These are phyloP conservation scores for Penaeus chinensis DNA, from an alignment of 1,140 invertebrate species.

Conservation along the genomic window DNA sequence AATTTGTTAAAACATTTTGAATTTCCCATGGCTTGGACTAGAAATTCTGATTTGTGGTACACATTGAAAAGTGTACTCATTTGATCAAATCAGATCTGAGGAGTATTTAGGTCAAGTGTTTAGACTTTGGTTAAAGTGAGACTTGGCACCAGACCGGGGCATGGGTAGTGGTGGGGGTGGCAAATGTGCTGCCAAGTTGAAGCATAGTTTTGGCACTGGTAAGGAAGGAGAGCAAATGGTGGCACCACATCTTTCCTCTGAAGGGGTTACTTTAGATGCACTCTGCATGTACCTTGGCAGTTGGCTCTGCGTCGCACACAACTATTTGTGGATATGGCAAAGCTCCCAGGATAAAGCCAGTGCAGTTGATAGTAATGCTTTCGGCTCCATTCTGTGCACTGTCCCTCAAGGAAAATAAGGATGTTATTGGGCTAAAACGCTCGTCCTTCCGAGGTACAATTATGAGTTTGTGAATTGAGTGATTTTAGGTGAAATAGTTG, in stretches of 20 bases:
- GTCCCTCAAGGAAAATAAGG: slow-evolving; percentile 14
- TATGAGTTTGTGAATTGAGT: not conserved
- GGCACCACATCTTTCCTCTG: slow-evolving; percentile 18
- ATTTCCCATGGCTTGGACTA: too few relatives aligned
- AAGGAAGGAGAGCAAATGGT: slow-evolving; percentile 1
- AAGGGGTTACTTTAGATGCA: slow-evolving; percentile 11
- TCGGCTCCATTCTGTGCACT: slow-evolving; percentile 37
- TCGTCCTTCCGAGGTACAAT: too few relatives aligned
- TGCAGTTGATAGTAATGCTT: slow-evolving; percentile 45
- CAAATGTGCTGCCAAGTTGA: slow-evolving; percentile 47
- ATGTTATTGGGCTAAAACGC: not conserved
- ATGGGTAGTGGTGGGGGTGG: slow-evolving; percentile 26
- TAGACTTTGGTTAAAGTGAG: too few relatives aligned
- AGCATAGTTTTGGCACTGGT: slow-evolving; percentile 49
- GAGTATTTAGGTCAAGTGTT: too few relatives aligned
- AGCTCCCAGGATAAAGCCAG: not conserved
- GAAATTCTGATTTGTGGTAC: too few relatives aligned
- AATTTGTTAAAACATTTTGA: too few relatives aligned
- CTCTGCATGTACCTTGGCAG: slow-evolving; percentile 29
- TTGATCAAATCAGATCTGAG: too few relatives aligned
- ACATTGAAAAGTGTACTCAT: too few relatives aligned
- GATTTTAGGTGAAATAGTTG: slow-evolving; percentile 2
- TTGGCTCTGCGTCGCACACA: slow-evolving; percentile 38
- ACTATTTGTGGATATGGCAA: slow-evolving; percentile 42
- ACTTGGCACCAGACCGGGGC: not conserved